A percentile compares a stretch with the other conserved stretches of the same genome.
Conservation (phyloP, 2,888 invertebrate genomes). For the Thalpophila matura region DNA sequence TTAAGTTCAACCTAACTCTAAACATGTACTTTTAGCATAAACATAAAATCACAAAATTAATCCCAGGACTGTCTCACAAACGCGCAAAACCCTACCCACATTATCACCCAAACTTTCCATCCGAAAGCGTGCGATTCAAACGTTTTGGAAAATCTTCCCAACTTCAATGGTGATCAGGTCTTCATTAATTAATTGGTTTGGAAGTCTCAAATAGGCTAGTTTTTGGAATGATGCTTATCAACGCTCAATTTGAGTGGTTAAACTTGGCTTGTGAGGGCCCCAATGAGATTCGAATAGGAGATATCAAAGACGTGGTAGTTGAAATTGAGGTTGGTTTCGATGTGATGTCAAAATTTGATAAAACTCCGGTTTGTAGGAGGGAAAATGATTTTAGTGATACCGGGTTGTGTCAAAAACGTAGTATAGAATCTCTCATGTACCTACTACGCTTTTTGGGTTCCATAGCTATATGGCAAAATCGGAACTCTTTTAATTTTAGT, state of each 20-base stretch:
- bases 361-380: not conserved
- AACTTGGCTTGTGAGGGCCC: slow-evolving; percentile 59
- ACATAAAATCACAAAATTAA: too few species aligned
- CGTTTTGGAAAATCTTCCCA: slow-evolving; percentile 55
- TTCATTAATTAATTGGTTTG: slow-evolving; percentile 61
- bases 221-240: slow-evolving; percentile 57
- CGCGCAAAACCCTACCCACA: not conserved
- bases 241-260: slow-evolving; percentile 58
- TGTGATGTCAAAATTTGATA: slow-evolving; percentile 3
- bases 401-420: too few species aligned
- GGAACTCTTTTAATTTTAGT: too few species aligned
- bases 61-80: slow-evolving; percentile 7
- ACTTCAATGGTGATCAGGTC: slow-evolving; percentile 49
- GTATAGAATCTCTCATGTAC: too few species aligned
- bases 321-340: not conserved
- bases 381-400: too few species aligned
- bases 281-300: not conserved
- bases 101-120: slow-evolving; percentile 46
- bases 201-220: slow-evolving; percentile 51
- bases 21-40: too few species aligned
- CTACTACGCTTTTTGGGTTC: too few species aligned
- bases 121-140: slow-evolving; percentile 49
- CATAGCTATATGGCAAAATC: too few species aligned
- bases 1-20: too few species aligned
- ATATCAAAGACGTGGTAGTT: slow-evolving; percentile 6